phyloP scores from a whole-genome alignment of 2,797 vertebrate genomes.

The Ptychadena robeensis region DNA sequence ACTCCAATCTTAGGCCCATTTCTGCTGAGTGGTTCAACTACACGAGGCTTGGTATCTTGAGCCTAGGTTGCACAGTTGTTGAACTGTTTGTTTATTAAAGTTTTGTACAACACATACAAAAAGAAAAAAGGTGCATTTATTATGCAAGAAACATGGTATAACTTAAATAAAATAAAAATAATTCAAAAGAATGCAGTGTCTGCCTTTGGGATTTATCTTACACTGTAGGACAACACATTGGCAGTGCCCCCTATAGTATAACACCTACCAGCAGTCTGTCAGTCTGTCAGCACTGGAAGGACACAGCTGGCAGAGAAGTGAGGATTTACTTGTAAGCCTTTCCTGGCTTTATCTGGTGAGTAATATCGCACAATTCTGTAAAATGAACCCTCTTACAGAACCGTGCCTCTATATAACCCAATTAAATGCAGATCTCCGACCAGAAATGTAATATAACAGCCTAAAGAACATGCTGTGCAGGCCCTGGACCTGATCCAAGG shows the following conservation, averaged over 20 bases:
- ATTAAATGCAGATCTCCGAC: conserved; percentile 14
- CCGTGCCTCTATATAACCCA: background rate
- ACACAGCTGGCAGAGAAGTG: background rate
- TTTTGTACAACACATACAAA: too few species aligned
- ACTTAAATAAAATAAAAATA: too few species aligned
- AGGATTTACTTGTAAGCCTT: background rate
- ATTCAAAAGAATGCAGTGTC: too few species aligned
- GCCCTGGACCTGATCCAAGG: conserved; percentile 17
- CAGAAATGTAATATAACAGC: conserved; percentile 8
- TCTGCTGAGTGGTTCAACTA: too few species aligned
- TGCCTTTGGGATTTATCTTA: too few species aligned
- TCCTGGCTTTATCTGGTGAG: background rate
- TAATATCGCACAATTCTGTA: background rate
- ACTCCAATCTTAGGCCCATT: too few species aligned
- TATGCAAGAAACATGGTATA: too few species aligned
- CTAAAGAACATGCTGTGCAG: conserved; percentile 26
- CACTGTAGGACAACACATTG: too few species aligned
- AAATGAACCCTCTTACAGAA: background rate
- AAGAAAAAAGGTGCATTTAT: too few species aligned
- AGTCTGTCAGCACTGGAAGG: background rate
- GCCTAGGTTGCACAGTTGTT: too few species aligned
- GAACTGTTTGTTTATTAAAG: too few species aligned
- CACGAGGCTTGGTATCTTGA: too few species aligned
- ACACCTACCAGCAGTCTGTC: background rate
- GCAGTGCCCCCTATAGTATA: background rate